These are phyloP conservation scores for Volucella inanis DNA, from an alignment of 2,888 invertebrate species.

Conservation along the genomic window DNA sequence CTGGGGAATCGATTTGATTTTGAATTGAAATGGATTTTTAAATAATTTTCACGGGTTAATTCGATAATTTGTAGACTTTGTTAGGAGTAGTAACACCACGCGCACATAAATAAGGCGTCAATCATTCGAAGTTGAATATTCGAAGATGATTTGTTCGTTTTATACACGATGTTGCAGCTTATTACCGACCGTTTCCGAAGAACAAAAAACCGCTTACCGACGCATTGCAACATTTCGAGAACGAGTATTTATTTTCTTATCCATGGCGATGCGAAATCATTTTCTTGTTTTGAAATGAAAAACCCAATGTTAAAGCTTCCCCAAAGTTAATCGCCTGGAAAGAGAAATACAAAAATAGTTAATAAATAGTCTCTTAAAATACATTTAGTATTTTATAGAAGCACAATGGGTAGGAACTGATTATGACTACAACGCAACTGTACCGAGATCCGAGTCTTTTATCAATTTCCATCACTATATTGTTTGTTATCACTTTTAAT, in stretches of 20 bases:
- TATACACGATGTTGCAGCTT: neutral
- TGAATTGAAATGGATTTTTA: neutral
- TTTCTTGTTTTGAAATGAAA: neutral
- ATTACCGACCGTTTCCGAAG: slow-evolving; percentile 31
- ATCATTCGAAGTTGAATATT: slow-evolving; percentile 56
- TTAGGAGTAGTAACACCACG: slow-evolving; percentile 54
- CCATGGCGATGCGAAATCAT: neutral
- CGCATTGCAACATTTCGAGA: neutral
- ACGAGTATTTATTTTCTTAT: neutral
- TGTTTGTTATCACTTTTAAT: too few species aligned
- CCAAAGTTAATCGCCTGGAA: slow-evolving; percentile 8
- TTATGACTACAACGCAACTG: too few species aligned
- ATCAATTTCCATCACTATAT: too few species aligned
- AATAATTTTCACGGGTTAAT: neutral
- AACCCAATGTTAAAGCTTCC: too few species aligned
- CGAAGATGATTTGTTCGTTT: slow-evolving; percentile 66
- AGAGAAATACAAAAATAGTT: neutral
- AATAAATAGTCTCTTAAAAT: too few species aligned
- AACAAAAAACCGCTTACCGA: slow-evolving; percentile 27
- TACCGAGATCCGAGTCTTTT: too few species aligned
- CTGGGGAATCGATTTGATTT: neutral
- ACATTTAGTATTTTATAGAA: too few species aligned
- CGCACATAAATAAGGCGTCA: slow-evolving; percentile 60
- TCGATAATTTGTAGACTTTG: neutral
- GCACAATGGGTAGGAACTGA: too few species aligned